Evolutionary conservation across 1,140 invertebrate species (phyloP).

Genomic region (Drosophila elegans): DNA sequence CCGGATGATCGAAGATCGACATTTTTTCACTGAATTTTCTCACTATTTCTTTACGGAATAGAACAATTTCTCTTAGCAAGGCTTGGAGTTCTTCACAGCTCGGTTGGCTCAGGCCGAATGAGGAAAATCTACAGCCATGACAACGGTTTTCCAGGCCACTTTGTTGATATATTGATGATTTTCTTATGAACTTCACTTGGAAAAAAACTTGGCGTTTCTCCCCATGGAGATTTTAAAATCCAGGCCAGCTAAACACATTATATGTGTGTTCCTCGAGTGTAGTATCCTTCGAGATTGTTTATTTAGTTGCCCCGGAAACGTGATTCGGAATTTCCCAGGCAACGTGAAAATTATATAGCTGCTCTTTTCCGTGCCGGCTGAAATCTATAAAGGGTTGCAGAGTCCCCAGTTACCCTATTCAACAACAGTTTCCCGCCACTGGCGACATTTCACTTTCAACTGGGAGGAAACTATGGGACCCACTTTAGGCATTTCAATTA

Average conservation of each 20-base stretch:
- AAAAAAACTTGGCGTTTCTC: neutral
- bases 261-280: neutral
- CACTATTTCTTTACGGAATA: neutral
- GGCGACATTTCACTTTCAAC: constrained; percentile 51
- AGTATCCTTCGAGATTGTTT: constrained; percentile 15
- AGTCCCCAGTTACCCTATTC: constrained; percentile 19
- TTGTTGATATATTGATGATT: constrained; percentile 3
- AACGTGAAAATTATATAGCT: constrained; percentile 29
- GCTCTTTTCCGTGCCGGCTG: neutral
- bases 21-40: constrained; percentile 31
- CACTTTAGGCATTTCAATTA: constrained; percentile 69
- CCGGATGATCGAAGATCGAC: constrained; percentile 77
- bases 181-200: neutral
- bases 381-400: constrained; percentile 1
- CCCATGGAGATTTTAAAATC: neutral
- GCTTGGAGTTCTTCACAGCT: constrained; percentile 20
- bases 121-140: constrained; percentile 7
- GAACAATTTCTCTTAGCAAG: neutral
- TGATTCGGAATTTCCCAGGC: neutral
- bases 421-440: constrained; percentile 15
- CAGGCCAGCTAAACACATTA: too few relatives aligned
- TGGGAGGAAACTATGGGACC: constrained; percentile 24
- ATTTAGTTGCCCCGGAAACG: constrained; percentile 33
- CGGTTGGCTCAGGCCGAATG: constrained; percentile 15
- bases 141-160: constrained; percentile 40